These are phyloP conservation scores for Oryzaephilus surinamensis DNA, from an alignment of 1,140 invertebrate genomes.

Conservation along the genomic window DNA sequence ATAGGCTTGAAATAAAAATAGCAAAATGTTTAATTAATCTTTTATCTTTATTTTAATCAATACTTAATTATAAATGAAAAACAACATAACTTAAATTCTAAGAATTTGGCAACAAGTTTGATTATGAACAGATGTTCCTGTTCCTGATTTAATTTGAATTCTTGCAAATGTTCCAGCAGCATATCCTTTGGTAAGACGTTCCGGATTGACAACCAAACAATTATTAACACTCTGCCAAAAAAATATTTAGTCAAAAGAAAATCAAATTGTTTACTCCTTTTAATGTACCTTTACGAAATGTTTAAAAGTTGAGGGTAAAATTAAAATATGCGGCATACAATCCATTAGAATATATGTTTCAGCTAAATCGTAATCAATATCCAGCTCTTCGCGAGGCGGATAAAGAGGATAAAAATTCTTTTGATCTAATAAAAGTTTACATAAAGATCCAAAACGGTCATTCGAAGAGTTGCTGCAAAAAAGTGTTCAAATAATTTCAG, in stretches of 20 bases:
- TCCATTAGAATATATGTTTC: constrained; percentile 55
- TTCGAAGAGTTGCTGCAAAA: no score
- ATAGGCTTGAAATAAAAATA: no score
- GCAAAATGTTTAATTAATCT: no score
- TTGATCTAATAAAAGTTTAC: constrained; percentile 62
- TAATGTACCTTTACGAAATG: constrained; percentile 77
- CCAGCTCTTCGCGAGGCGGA: constrained; percentile 55
- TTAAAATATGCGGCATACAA: constrained; percentile 65
- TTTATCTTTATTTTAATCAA: no score
- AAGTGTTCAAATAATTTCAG: no score
- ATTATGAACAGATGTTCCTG: no score
- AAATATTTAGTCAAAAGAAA: background rate
- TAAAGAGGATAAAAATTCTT: constrained; percentile 72
- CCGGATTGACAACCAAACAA: constrained; percentile 76
- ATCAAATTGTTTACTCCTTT: constrained; percentile 38
- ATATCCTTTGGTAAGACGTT: constrained; percentile 61
- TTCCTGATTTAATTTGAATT: constrained; percentile 26
- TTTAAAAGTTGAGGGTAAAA: constrained; percentile 74
- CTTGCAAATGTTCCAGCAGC: constrained; percentile 47
- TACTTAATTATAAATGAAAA: no score
- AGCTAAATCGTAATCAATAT: constrained; percentile 59
- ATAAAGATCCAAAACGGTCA: no score
- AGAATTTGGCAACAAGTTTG: no score
- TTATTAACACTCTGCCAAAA: constrained; percentile 62
- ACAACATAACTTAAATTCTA: no score